Evolutionary conservation across 2,113 vertebrate genomes (phyloP).

Genomic region (Pachyramphus minor): DNA sequence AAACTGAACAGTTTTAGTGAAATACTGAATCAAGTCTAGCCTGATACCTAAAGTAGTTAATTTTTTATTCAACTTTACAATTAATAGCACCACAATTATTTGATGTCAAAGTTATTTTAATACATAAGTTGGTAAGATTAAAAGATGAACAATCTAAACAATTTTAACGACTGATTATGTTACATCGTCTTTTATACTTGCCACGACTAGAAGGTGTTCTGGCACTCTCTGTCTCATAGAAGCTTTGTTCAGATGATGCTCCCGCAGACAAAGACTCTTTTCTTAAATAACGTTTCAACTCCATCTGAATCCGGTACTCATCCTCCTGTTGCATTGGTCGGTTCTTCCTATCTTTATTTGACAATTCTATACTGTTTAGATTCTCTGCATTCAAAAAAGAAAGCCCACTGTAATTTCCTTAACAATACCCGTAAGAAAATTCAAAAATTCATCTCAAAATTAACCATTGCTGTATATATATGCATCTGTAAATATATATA

Average conservation of each 20-base stretch:
- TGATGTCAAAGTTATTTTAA: not conserved
- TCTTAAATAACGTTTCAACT: constrained; percentile 89
- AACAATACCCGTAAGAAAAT: not conserved
- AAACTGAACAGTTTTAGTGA: not conserved
- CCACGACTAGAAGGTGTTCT: constrained; percentile 93
- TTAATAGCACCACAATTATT: not conserved
- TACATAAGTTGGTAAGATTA: not conserved
- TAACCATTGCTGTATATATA: no score
- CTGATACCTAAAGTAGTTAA: not conserved
- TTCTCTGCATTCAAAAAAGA: constrained; percentile 72
- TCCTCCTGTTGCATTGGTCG: constrained; percentile 97
- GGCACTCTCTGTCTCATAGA: constrained; percentile 88
- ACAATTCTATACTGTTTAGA: constrained; percentile 78
- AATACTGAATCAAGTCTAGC: not conserved
- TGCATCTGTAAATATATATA: no score
- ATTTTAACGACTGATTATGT: not conserved
- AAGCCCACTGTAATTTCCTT: not conserved
- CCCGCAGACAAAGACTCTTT: constrained; percentile 83
- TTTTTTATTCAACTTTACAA: not conserved
- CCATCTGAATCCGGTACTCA: constrained; percentile 94
- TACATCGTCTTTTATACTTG: constrained; percentile 47
- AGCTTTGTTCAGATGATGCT: constrained; percentile 81
- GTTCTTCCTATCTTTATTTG: constrained; percentile 87
- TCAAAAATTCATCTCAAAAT: not conserved
- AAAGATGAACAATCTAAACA: not conserved